phyloP scores from a whole-genome alignment of 2,797 vertebrate genomes.

The Falco biarmicus region DNA sequence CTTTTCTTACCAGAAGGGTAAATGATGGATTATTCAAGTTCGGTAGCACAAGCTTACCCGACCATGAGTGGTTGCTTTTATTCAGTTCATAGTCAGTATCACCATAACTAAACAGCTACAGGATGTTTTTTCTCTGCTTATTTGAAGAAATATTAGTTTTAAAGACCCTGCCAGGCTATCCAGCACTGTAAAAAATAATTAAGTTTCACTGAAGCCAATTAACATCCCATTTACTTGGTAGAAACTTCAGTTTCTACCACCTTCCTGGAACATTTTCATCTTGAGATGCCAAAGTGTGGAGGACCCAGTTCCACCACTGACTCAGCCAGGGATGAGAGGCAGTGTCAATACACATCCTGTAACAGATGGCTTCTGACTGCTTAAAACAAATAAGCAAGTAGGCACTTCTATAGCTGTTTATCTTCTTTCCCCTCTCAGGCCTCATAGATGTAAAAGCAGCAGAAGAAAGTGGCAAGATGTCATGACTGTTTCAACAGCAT shows the following conservation, averaged over 20 bases:
- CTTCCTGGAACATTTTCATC: neutral
- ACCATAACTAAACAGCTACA: neutral
- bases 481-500: slow-evolving; percentile 29
- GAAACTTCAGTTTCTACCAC: slow-evolving; percentile 1
- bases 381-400: neutral
- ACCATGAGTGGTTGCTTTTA: neutral
- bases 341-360: neutral
- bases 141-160: slow-evolving; percentile 8
- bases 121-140: neutral
- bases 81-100: neutral
- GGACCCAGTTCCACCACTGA: neutral
- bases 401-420: slow-evolving; percentile 1
- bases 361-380: slow-evolving; percentile 27
- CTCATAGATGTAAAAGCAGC: slow-evolving; percentile 12
- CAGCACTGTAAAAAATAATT: neutral
- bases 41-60: neutral
- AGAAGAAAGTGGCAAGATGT: slow-evolving; percentile 17
- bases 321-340: neutral
- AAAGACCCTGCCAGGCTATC: neutral
- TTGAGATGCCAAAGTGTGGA: neutral
- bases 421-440: slow-evolving; percentile 6
- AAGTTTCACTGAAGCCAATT: neutral
- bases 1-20: neutral
- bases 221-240: neutral
- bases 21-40: neutral